A percentile compares a stretch with the other conserved stretches of the same genome.
Conservation (phyloP, 1,140 invertebrate species). For the Drosophila chauvacae region DNA sequence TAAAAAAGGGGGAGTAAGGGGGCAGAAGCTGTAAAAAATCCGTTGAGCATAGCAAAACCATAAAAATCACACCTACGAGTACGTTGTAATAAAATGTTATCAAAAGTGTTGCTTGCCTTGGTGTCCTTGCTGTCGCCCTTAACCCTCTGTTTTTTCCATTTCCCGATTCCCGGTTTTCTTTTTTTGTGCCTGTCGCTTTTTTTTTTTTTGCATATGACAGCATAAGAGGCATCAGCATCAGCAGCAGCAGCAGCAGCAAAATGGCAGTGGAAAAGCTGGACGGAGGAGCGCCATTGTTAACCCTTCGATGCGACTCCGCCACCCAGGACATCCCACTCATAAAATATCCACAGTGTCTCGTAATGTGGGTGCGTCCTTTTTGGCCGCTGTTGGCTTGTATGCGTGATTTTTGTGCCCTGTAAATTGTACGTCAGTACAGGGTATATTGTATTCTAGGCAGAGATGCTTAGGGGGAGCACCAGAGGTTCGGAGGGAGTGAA, state of each 20-base stretch:
- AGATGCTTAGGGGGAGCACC: neutral
- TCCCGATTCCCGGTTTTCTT: slow-evolving; percentile 25
- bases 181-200: slow-evolving; percentile 13
- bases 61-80: slow-evolving; percentile 83
- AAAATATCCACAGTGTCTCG: slow-evolving; percentile 66
- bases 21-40: slow-evolving; percentile 58
- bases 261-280: slow-evolving; percentile 53
- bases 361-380: slow-evolving; percentile 66
- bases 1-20: neutral
- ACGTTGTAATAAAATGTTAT: slow-evolving; percentile 83
- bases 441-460: neutral
- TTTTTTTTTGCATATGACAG: slow-evolving; percentile 77
- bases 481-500: too few relatives aligned
- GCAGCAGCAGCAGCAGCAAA: slow-evolving; percentile 20
- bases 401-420: slow-evolving; percentile 33
- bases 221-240: slow-evolving; percentile 45
- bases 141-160: slow-evolving; percentile 41
- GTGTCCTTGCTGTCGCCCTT: slow-evolving; percentile 48
- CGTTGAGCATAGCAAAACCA: slow-evolving; percentile 81
- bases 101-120: slow-evolving; percentile 77
- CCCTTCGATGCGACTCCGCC: slow-evolving; percentile 53
- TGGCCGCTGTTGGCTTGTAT: slow-evolving; percentile 35
- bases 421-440: neutral
- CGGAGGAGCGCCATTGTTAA: slow-evolving; percentile 68
- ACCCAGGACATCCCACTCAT: slow-evolving; percentile 42